phyloP scores from a whole-genome alignment of 2,888 invertebrate species.

The Agriotes lineatus region DNA sequence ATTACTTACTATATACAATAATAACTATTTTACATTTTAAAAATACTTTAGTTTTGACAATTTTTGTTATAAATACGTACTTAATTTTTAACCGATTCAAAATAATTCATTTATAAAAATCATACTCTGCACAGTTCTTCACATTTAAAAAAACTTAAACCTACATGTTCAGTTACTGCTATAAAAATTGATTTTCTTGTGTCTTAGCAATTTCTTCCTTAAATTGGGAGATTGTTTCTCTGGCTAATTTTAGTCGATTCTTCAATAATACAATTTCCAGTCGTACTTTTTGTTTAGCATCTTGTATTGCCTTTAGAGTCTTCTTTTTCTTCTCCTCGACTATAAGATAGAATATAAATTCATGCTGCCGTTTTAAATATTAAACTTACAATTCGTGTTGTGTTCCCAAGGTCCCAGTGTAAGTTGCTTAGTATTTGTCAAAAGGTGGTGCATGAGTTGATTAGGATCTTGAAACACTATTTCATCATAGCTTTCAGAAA shows the following conservation, averaged over 20 bases:
- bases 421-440: slow-evolving; percentile 82
- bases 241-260: slow-evolving; percentile 85
- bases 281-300: slow-evolving; percentile 85
- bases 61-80: no score
- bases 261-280: slow-evolving; percentile 87
- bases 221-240: slow-evolving; percentile 87
- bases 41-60: no score
- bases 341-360: no score
- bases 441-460: slow-evolving; percentile 88
- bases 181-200: slow-evolving; percentile 60
- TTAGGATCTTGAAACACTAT: slow-evolving; percentile 94
- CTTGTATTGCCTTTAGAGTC: slow-evolving; percentile 80
- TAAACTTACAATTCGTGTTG: slow-evolving; percentile 89
- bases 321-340: slow-evolving; percentile 91
- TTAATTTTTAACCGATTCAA: no score
- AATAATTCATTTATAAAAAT: no score
- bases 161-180: slow-evolving; percentile 8
- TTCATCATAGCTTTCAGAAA: slow-evolving; percentile 96
- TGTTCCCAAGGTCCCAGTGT: slow-evolving; percentile 83
- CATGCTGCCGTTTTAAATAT: no score
- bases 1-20: no score
- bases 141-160: no score
- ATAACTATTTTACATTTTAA: no score
- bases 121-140: no score
- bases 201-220: slow-evolving; percentile 78